Evolutionary conservation across 2,888 invertebrate species (phyloP), one percentile per base, ranked within the genome.

Genomic region (Phlogophora meticulosa): DNA sequence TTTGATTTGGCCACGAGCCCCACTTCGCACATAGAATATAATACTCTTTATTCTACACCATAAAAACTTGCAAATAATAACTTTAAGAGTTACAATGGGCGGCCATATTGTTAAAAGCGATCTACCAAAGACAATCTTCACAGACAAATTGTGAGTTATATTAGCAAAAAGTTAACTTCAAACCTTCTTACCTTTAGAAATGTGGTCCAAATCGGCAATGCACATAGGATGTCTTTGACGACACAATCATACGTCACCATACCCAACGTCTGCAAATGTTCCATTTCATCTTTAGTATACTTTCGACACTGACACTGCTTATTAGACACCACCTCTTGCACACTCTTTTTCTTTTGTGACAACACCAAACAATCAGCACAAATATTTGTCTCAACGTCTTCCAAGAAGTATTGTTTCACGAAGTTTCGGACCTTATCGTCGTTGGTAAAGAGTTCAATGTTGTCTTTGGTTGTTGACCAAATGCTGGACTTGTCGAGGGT

Each of bases 181-280:
- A 28, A 28, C 28, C n/a, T n/a, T 22, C 46, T 92, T 83, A 97
- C 97, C 96, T 97, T 97, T 72, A 97, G 91, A 70, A 97, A 94
- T 1, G 96, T 96, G 4, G 97, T 94, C 96, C 98, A 97, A 55
- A 97, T 96, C 1, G 98, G 97, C 76, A 98, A 90, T 20, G 97
- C 96, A 85, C 97, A 97, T 83, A 98, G 92, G 84, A 98, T 97
- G 90, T 98, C 98, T 84, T 97, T 97, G 2, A 97, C 97, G 0
- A 98, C 97, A 60, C 98, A 98, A 88, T 98, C 98, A 84, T 98
- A 98, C 7, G 98, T 97, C 22, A 97, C 95, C 90, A 97, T 96
- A 49, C 96, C 96, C 56, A 98, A 90, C 7, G 96, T 94, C 82
- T 97, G 97, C 59, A 96, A 93, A 65, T 97, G 94, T 62, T 94